Conservation (phyloP, 2,113 vertebrate species). For the Narcine bancroftii region DNA sequence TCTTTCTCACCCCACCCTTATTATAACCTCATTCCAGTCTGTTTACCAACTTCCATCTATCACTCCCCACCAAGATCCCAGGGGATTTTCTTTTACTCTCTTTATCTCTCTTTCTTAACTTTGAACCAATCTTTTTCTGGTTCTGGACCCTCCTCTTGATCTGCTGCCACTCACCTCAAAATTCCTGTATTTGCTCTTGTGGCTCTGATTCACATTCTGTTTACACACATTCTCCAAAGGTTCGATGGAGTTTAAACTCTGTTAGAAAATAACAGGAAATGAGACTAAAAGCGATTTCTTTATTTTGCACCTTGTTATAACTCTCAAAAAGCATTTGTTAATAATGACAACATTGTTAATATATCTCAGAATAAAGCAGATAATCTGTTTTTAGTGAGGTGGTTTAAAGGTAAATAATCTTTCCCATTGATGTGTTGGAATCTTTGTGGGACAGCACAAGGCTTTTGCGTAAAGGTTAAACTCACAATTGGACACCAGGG, state of each 20-base stretch:
- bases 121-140: not conserved
- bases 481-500: not conserved
- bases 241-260: not conserved
- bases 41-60: not conserved
- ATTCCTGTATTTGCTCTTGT: not conserved
- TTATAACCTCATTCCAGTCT: not conserved
- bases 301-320: not conserved
- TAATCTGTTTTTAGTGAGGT: not conserved
- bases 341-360: not conserved
- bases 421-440: not conserved
- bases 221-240: not conserved
- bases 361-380: not conserved
- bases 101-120: not conserved
- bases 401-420: not conserved
- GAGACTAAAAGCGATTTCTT: not conserved
- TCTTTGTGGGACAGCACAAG: not conserved
- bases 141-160: too few species aligned
- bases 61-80: too few species aligned
- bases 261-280: not conserved
- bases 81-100: not conserved
- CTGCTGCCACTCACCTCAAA: not conserved
- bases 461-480: not conserved
- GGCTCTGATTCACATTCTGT: not conserved
- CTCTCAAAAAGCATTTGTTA: constrained; percentile 1
- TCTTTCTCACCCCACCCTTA: too few species aligned